Base-by-base conservation (phyloP, 2,797 vertebrate species). In the Syndactyla subalaris region DNA sequence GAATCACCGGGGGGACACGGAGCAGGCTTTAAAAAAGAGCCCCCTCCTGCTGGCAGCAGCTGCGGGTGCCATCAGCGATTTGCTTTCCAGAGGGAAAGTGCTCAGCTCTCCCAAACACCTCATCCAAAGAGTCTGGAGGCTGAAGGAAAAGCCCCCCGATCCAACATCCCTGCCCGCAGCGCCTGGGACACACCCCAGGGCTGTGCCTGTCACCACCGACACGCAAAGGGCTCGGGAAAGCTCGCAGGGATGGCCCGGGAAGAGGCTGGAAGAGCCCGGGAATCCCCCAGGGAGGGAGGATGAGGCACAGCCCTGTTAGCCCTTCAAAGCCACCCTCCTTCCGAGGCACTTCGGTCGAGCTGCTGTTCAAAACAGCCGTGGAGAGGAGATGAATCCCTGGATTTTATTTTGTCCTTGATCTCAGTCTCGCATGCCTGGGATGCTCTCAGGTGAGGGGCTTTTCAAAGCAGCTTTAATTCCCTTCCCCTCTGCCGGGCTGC, bases 161-260 rank as follows among this genome's bases (percentile, higher is more conserved):
- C 5, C 38, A 2, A 36, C 21, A 3, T 1, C 58, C 14, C 2
- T 7, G 22, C 41, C n/a, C 67, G 39, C 41, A 51, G 49, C 49
- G 49, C 5, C 46, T 1, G 70, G 63, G 59, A 48, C n/a, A 2
- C 6, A 20, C 36, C 6, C 1, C 70, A 6, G 52, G 59, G 54
- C 12, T 4, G 1, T 1, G 23, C 12, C 38, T 43, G 59, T 3
- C 66, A 10, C 38, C 45, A 5, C 0, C 1, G 0, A 12, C 73
- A 2, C 26, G 13, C 54, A 3, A 16, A 57, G 4, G 66, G 32
- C 86, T 12, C 1, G 49, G 75, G 79, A 63, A 63, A 51, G 43
- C 58, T 38, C 58, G 2, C 16, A 1, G 30, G 65, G 59, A 9
- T 74, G 22, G 24, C 62, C 77, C 7, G 0, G 74, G 45, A 38